Conservation (phyloP, 1,140 invertebrate genomes). For the Hesperophylax magnus region DNA sequence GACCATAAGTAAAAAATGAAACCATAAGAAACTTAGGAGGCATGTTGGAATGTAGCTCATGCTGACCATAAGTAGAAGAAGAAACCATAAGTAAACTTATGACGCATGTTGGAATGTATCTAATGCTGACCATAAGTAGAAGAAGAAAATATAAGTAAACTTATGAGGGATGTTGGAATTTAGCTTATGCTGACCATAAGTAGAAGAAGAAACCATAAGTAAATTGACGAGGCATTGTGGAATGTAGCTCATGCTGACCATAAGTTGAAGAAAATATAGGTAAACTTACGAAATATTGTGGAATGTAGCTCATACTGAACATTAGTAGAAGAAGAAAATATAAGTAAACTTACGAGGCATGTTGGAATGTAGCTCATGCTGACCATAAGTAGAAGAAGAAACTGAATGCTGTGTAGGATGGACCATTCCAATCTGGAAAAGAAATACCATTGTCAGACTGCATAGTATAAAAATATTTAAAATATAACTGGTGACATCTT, state of each 20-base stretch:
- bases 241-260: too few species aligned
- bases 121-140: constrained; percentile 70
- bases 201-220: constrained; percentile 19
- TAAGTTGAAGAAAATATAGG: too few species aligned
- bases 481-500: neutral
- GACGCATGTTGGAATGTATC: constrained; percentile 82
- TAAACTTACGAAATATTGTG: too few species aligned
- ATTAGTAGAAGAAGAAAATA: too few species aligned
- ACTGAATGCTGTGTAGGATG: constrained; percentile 77
- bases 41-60: too few species aligned
- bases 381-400: constrained; percentile 59
- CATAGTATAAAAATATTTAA: neutral
- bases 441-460: neutral
- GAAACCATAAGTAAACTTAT: constrained; percentile 73
- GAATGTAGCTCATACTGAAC: too few species aligned
- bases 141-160: constrained; percentile 61
- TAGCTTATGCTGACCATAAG: constrained; percentile 72
- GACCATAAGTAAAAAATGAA: constrained; percentile 59
- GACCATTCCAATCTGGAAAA: constrained; percentile 76
- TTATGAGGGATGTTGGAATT: constrained; percentile 87
- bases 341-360: constrained; percentile 83
- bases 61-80: too few species aligned
- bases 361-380: constrained; percentile 78
- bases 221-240: constrained; percentile 86
- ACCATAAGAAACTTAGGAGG: too few species aligned